Conservation (phyloP, 2,888 invertebrate genomes). For the Papilio protenor region DNA sequence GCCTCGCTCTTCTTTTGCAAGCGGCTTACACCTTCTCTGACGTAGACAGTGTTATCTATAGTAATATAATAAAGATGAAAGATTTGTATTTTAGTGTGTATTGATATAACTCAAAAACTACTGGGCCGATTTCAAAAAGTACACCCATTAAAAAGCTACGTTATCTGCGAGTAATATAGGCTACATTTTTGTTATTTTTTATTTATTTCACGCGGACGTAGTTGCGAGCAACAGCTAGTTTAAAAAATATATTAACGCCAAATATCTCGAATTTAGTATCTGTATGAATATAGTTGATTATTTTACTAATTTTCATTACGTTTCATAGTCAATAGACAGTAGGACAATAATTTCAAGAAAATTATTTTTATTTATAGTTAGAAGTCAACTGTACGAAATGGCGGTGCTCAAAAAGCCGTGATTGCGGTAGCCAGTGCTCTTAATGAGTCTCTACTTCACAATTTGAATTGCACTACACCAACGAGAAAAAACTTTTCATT, state of each 20-base stretch:
- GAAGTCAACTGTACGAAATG: neutral
- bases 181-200: no score
- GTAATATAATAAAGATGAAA: no score
- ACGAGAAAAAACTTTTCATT: conserved; percentile 11
- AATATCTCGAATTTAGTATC: neutral
- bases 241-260: no score
- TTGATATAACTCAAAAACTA: no score
- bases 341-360: neutral
- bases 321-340: neutral
- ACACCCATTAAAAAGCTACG: no score
- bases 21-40: neutral
- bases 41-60: neutral
- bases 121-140: no score
- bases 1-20: neutral
- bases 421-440: conserved; percentile 16
- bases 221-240: no score
- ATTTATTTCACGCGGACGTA: no score
- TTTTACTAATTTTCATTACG: neutral
- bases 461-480: conserved; percentile 2
- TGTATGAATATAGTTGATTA: neutral
- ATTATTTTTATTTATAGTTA: conserved; percentile 2
- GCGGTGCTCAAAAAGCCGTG: conserved; percentile 22
- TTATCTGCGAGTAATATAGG: no score
- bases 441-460: conserved; percentile 26
- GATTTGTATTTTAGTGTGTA: no score